Conservation (phyloP, 2,888 invertebrate genomes). For the Tetheella fluctuosa region DNA sequence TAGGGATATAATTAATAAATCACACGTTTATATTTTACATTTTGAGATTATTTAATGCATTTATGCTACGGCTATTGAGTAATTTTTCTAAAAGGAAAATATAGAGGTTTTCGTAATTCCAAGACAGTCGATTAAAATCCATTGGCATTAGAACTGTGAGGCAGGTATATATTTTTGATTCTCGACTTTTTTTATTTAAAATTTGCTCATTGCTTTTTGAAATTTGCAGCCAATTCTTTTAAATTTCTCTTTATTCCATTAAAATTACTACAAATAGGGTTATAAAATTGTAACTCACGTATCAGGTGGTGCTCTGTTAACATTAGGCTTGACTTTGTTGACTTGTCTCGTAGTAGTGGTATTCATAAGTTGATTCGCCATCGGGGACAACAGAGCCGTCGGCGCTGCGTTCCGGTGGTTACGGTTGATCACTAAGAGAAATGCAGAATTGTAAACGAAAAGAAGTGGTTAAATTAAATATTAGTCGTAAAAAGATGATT, state of each 20-base stretch:
- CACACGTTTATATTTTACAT: neutral
- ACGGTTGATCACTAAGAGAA: constrained; percentile 88
- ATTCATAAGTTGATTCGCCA: constrained; percentile 88
- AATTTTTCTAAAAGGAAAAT: too few relatives aligned
- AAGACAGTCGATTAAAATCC: too few relatives aligned
- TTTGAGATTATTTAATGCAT: neutral
- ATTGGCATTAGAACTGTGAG: too few relatives aligned
- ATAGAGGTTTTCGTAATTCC: too few relatives aligned
- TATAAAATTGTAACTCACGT: constrained; percentile 80
- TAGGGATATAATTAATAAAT: neutral
- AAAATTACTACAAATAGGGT: too few relatives aligned
- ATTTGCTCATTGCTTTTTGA: too few relatives aligned
- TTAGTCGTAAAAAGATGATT: too few relatives aligned
- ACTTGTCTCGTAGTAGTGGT: constrained; percentile 91
- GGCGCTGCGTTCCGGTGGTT: constrained; percentile 90
- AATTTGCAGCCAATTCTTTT: neutral
- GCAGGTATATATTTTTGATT: too few relatives aligned
- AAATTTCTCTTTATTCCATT: too few relatives aligned
- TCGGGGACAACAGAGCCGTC: constrained; percentile 86
- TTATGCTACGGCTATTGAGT: neutral
- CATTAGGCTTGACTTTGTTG: constrained; percentile 95
- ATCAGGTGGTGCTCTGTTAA: constrained; percentile 90
- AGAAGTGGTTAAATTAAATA: too few relatives aligned
- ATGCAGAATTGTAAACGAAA: too few relatives aligned
- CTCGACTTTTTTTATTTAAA: too few relatives aligned